A percentile compares a stretch with the other conserved stretches of the same genome.
phyloP scores from a whole-genome alignment of 2,797 vertebrate species.

The Squalus acanthias region DNA sequence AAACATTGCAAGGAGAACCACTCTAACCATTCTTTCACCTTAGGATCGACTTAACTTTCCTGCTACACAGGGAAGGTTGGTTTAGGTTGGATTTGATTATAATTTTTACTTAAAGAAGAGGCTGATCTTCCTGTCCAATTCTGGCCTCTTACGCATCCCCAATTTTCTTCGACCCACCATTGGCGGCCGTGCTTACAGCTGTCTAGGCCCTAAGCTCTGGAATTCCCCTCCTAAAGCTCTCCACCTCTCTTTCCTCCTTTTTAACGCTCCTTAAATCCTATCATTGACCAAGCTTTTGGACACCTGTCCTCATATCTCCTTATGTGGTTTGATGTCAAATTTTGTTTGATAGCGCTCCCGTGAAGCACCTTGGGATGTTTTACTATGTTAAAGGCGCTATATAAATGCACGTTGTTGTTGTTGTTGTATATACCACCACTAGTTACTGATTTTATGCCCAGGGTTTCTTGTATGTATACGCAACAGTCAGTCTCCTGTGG shows the following conservation, averaged over 20 bases:
- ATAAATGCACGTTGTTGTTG: background rate
- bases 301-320: background rate
- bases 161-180: background rate
- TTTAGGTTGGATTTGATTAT: background rate
- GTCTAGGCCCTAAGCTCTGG: background rate
- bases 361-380: background rate
- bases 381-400: background rate
- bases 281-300: background rate
- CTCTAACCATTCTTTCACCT: background rate
- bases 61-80: background rate
- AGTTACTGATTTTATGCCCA: too few species aligned
- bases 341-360: background rate
- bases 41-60: too few species aligned
- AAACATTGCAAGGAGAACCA: background rate
- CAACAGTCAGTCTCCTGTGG: too few species aligned
- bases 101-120: background rate
- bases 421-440: too few species aligned
- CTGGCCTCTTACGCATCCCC: background rate
- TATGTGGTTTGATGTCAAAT: background rate
- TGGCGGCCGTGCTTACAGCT: background rate
- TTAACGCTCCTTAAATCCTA: too few species aligned
- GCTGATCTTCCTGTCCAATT: background rate
- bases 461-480: too few species aligned
- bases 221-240: background rate
- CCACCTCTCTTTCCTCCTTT: background rate